Evolutionary conservation across 2,113 vertebrate species (phyloP).

Genomic region (Tringa solitaria): DNA sequence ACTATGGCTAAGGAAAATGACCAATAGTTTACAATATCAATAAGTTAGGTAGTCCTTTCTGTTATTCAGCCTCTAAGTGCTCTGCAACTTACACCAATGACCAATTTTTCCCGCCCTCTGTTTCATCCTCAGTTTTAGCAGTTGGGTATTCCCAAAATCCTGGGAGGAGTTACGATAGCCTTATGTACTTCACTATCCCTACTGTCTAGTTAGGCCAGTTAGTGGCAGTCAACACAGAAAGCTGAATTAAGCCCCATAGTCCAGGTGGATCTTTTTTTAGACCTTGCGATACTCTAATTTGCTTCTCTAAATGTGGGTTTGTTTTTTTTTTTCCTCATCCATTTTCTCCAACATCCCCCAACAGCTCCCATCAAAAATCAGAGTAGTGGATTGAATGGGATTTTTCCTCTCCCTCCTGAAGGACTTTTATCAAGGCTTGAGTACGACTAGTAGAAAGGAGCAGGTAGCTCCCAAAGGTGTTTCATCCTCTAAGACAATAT

Average conservation of each 20-base stretch:
- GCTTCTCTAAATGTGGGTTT: not conserved
- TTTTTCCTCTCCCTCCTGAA: not conserved
- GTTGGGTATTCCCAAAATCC: not conserved
- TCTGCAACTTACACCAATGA: not conserved
- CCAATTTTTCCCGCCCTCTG: not conserved
- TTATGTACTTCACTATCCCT: not conserved
- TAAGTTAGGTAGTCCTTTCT: not conserved
- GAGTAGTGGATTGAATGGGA: not conserved
- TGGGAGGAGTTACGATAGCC: not conserved
- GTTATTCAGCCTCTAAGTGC: not conserved
- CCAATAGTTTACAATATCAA: not conserved
- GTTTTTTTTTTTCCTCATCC: not conserved
- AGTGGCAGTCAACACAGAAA: not conserved
- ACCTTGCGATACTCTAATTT: not conserved
- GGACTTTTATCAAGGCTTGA: not conserved
- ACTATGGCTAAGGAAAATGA: not conserved
- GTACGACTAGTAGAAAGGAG: not conserved
- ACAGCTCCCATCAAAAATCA: not conserved
- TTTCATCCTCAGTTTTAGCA: not conserved
- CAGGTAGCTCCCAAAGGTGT: not conserved
- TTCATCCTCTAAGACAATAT: not conserved
- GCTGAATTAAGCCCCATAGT: rapidly evolving
- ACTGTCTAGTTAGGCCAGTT: not conserved
- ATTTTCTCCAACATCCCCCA: not conserved
- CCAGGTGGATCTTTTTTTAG: not conserved